Percentiles rank a stretch among this genome's conserved stretches.
phyloP scores from a whole-genome alignment of 2,888 invertebrate species.

The Rhamnusium bicolor region DNA sequence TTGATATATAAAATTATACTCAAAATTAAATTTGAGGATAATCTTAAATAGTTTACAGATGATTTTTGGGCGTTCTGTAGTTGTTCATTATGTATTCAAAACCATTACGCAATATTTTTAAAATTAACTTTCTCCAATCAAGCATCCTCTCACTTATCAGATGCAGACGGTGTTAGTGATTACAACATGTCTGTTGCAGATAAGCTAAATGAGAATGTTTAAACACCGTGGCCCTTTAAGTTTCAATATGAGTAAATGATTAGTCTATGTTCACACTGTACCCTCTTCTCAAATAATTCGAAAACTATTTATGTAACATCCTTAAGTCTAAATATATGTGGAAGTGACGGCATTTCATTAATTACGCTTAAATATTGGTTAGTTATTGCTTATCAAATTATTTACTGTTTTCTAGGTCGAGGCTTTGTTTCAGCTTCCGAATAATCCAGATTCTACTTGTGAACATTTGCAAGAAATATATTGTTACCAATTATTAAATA shows the following conservation, averaged over 20 bases:
- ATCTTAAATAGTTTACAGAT: too few relatives aligned
- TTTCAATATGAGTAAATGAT: not conserved
- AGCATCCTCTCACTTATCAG: not conserved
- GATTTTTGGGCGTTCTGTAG: too few relatives aligned
- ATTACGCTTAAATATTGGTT: not conserved
- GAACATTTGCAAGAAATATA: too few relatives aligned
- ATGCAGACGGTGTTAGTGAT: not conserved
- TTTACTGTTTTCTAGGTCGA: not conserved
- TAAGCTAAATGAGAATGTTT: not conserved
- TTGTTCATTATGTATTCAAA: too few relatives aligned
- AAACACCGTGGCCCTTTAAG: not conserved
- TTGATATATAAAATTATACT: too few relatives aligned
- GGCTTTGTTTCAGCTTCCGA: too few relatives aligned
- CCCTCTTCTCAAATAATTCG: not conserved
- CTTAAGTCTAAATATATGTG: not conserved
- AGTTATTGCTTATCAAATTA: not conserved
- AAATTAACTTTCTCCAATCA: not conserved
- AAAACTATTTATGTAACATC: not conserved
- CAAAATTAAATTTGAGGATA: too few relatives aligned
- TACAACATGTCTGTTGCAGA: not conserved
- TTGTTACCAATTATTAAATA: too few relatives aligned
- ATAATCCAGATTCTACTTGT: too few relatives aligned
- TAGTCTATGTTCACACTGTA: not conserved
- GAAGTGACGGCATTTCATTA: not conserved
- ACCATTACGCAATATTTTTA: not conserved